Evolutionary conservation across 1,140 invertebrate genomes (phyloP).

Genomic region (Trialeurodes vaporariorum): DNA sequence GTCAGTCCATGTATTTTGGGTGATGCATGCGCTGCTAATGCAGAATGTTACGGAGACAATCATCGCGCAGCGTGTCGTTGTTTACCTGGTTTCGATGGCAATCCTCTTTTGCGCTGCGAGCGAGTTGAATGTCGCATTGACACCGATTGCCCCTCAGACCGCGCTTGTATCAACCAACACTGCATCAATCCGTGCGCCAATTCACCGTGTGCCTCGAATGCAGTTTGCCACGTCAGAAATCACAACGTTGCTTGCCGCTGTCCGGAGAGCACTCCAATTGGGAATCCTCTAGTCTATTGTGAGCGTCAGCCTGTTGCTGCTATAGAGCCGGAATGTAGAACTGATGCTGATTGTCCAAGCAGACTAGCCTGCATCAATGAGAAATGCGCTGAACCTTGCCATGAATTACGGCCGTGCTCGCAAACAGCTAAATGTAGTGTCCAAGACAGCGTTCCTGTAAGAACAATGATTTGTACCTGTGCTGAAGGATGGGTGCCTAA

Average conservation of each 20-base stretch:
- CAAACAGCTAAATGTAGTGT: conserved; percentile 60
- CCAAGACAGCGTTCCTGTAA: conserved; percentile 63
- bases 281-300: conserved; percentile 68
- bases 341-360: conserved; percentile 66
- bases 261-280: conserved; percentile 55
- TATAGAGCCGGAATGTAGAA: conserved; percentile 51
- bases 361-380: conserved; percentile 66
- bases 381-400: conserved; percentile 65
- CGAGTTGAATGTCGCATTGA: conserved; percentile 66
- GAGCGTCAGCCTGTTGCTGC: conserved; percentile 37
- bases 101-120: conserved; percentile 64
- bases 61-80: conserved; percentile 66
- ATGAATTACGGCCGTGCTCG: conserved; percentile 55
- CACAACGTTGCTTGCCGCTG: conserved; percentile 63
- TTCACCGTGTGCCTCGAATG: conserved; percentile 61
- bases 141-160: conserved; percentile 55
- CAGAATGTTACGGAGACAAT: conserved; percentile 63
- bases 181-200: conserved; percentile 63
- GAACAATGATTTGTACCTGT: conserved; percentile 75
- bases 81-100: conserved; percentile 53
- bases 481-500: conserved; percentile 72
- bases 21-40: conserved; percentile 66
- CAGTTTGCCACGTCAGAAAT: conserved; percentile 61
- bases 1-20: conserved; percentile 62
- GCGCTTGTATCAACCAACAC: conserved; percentile 52